Percentiles rank a stretch among this genome's conserved stretches.
Conservation (phyloP, 2,797 vertebrate genomes). For the Sciaenops ocellatus region DNA sequence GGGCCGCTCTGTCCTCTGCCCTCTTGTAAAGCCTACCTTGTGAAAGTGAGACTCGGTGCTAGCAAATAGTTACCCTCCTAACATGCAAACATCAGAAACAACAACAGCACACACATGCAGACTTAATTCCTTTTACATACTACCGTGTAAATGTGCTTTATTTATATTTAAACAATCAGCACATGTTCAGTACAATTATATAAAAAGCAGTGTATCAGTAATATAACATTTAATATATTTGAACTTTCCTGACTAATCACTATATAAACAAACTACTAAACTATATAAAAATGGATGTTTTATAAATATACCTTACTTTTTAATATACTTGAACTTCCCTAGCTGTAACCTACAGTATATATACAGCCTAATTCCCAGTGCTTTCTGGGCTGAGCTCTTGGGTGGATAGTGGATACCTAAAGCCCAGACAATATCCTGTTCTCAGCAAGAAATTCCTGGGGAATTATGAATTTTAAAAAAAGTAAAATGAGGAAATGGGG, state of each 20-base stretch:
- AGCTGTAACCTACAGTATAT: constrained; percentile 9
- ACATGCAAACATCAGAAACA: constrained; percentile 30
- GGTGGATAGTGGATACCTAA: constrained; percentile 64
- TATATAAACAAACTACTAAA: background rate
- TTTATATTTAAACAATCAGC: background rate
- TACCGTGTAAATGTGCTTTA: background rate
- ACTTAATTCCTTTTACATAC: constrained; percentile 3
- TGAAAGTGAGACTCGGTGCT: constrained; percentile 61
- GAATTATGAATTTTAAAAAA: constrained; percentile 64
- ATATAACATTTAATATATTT: background rate
- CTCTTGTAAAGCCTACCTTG: constrained; percentile 64
- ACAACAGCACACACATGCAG: background rate
- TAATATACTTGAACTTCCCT: constrained; percentile 6
- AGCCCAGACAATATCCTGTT: constrained; percentile 80
- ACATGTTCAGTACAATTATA: background rate
- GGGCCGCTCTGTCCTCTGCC: constrained; percentile 59
- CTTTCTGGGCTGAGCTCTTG: constrained; percentile 54
- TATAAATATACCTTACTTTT: constrained; percentile 6
- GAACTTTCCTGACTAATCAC: background rate
- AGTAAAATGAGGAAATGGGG: constrained; percentile 27
- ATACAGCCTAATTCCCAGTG: constrained; percentile 38
- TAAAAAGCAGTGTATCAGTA: background rate
- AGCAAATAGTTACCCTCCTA: constrained; percentile 32
- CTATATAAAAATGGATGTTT: background rate
- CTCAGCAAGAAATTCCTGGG: constrained; percentile 71